Conservation (phyloP, 2,888 invertebrate genomes). For the Perizoma flavofasciatum region DNA sequence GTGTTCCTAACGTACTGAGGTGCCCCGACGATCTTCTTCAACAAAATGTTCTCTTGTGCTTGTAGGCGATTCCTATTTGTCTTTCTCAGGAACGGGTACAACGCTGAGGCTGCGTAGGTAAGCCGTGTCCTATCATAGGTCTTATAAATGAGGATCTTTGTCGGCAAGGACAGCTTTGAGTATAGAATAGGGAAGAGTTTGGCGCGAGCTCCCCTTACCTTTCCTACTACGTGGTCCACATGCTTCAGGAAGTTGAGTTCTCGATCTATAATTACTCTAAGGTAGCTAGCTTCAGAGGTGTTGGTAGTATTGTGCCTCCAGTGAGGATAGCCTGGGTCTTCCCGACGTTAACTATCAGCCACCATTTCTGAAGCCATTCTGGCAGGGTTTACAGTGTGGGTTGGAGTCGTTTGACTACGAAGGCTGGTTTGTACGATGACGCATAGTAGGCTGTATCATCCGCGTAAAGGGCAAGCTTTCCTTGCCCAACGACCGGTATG, state of each 20-base stretch:
- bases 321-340: slow-evolving; percentile 10
- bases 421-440: background rate
- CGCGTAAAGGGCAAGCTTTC: slow-evolving; percentile 37
- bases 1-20: background rate
- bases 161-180: slow-evolving; percentile 4
- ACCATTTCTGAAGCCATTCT: slow-evolving; percentile 14
- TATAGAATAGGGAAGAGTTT: slow-evolving; percentile 1
- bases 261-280: slow-evolving; percentile 8
- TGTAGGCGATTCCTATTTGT: slow-evolving; percentile 1
- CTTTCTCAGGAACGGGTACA: background rate
- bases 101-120: slow-evolving; percentile 3
- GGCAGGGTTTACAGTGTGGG: slow-evolving; percentile 9
- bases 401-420: slow-evolving; percentile 5
- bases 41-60: slow-evolving; percentile 3
- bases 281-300: slow-evolving; percentile 9
- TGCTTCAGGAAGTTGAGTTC: slow-evolving; percentile 3
- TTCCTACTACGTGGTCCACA: background rate
- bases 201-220: slow-evolving; percentile 2
- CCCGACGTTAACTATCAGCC: no score
- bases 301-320: background rate
- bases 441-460: slow-evolving; percentile 18
- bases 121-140: slow-evolving; percentile 9
- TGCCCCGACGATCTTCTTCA: slow-evolving; percentile 2
- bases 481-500: slow-evolving; percentile 24
- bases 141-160: background rate